Base-by-base conservation (phyloP, 1,140 invertebrate genomes). In the Drosophila jambulina region DNA sequence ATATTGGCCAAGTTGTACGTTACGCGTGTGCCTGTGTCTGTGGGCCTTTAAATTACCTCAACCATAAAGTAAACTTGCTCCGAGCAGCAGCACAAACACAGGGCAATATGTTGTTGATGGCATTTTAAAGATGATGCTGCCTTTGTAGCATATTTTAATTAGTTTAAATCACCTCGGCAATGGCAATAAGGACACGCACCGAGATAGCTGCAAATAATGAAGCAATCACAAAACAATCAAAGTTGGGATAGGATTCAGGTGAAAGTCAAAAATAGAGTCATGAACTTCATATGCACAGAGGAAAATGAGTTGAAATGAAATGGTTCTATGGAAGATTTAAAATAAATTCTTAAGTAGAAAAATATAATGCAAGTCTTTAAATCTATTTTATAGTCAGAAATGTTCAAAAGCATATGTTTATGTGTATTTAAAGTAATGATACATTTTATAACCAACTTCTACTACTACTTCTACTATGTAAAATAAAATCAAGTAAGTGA, bases 31-130 rank as follows among this genome's bases (percentile, higher is more conserved):
- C 40, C 23, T 43, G 65, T 78, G 42, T 79, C 45, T 76, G 56
- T 72, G 81, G 65, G 81, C 67, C 80, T 80, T 87, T 87, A 87
- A 86, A 87, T 86, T 86, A 86, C 83, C 78, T 87, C 70, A 82
- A 67, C 70, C 83, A 87, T 87, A 86, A 87, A 82, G 76, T 82
- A 80, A 86, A 87, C 82, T 68, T 78, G 57, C 43, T 42, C 45
- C 6, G 25, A 48, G 29, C 51, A 54, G 29, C 51, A 36, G 21
- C 34, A 25, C 53, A 75, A 43, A 58, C 46, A 36, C 27, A n/a
- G 23, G 57, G 72, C 82, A 84, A 85, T 85, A 70, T 79, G 68
- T 82, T 83, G 72, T 80, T 88, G 59, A 84, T 88, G 68, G 62
- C 65, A 67, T 64, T 80, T 88, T 80, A 88, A 88, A 74, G 75